Evolutionary conservation across 2,888 invertebrate genomes (phyloP).

Genomic region (Cryptus viduatorius): DNA sequence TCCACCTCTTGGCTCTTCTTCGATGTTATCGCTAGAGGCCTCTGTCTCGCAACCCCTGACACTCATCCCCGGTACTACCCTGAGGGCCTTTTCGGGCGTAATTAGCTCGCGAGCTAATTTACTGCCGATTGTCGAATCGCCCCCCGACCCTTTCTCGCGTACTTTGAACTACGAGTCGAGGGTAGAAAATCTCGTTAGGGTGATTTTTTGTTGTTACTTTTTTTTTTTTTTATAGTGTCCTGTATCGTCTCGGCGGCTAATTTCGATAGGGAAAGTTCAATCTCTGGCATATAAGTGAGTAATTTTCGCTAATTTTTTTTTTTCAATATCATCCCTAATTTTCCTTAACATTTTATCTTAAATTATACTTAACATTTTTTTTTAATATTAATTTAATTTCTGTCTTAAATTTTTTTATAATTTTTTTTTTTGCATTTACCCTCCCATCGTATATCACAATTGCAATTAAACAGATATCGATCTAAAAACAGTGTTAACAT

Average conservation of each 20-base stretch:
- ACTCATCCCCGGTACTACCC: slow-evolving; percentile 70
- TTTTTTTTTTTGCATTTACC: too few species aligned
- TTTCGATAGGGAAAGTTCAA: slow-evolving; percentile 49
- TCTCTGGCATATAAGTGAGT: too few species aligned
- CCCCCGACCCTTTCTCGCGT: slow-evolving; percentile 30
- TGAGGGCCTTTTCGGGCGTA: slow-evolving; percentile 74
- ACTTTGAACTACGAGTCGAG: slow-evolving; percentile 28
- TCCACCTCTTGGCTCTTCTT: slow-evolving; percentile 28
- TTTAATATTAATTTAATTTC: too few species aligned
- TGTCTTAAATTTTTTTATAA: too few species aligned
- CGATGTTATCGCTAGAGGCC: slow-evolving; percentile 38
- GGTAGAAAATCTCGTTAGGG: background rate
- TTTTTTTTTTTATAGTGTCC: slow-evolving; percentile 17
- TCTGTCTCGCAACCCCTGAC: slow-evolving; percentile 44
- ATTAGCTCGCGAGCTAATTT: slow-evolving; percentile 83
- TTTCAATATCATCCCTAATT: too few species aligned
- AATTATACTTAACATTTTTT: too few species aligned
- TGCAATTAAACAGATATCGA: too few species aligned
- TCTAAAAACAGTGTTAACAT: too few species aligned
- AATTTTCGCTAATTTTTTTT: too few species aligned
- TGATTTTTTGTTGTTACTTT: background rate
- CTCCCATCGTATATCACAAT: too few species aligned
- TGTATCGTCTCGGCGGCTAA: slow-evolving; percentile 49
- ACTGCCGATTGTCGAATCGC: slow-evolving; percentile 74
- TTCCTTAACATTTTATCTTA: too few species aligned